A percentile compares a stretch with the other conserved stretches of the same genome.
Conservation (phyloP, 2,113 vertebrate species). For the Stigmatopora argus region DNA sequence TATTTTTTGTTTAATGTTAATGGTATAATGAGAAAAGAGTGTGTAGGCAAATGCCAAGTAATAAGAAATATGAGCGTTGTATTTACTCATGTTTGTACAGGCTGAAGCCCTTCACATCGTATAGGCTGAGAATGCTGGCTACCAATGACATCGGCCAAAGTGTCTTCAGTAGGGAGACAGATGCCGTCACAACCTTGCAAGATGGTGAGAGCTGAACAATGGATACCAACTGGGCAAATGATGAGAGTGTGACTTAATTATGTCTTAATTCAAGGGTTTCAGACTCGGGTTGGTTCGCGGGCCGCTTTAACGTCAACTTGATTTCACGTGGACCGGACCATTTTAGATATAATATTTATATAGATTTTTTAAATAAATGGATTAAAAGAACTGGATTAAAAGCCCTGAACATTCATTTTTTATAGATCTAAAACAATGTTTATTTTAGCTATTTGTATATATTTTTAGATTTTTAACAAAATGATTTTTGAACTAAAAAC, state of each 20-base stretch:
- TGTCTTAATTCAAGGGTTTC: too few species aligned
- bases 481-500: too few species aligned
- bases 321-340: too few species aligned
- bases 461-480: too few species aligned
- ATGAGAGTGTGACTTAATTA: not conserved
- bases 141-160: conserved; percentile 95
- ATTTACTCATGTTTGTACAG: conserved; percentile 57
- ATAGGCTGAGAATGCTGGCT: conserved; percentile 89
- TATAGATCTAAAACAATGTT: too few species aligned
- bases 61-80: not conserved
- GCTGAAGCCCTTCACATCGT: conserved; percentile 89
- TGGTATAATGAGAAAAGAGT: not conserved
- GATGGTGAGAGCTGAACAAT: conserved; percentile 79
- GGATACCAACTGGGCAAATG: not conserved
- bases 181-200: conserved; percentile 86
- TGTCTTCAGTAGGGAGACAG: conserved; percentile 80
- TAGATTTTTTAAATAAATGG: too few species aligned
- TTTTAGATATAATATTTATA: too few species aligned
- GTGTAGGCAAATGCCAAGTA: not conserved
- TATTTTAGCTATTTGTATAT: too few species aligned
- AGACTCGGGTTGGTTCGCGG: too few species aligned
- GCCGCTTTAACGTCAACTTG: too few species aligned
- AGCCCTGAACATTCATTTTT: too few species aligned
- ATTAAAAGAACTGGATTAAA: too few species aligned
- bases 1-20: not conserved